Percentiles rank a stretch among this genome's conserved stretches.
Evolutionary conservation across 2,797 vertebrate species (phyloP).

Genomic region (Platyrinchus mystaceus): DNA sequence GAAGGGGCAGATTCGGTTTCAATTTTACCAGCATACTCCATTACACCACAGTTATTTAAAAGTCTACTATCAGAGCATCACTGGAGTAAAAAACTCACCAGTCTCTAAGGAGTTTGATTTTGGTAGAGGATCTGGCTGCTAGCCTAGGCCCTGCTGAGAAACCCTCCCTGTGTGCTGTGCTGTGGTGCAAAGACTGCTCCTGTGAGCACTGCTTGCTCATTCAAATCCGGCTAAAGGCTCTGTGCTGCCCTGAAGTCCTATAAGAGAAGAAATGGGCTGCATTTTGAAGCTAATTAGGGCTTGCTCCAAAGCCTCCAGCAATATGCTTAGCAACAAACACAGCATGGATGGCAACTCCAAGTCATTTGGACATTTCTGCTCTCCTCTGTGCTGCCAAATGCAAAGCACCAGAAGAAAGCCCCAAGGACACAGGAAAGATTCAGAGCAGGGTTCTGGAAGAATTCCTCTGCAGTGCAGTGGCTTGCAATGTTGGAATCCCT

Average conservation of each 20-base stretch:
- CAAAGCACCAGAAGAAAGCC: neutral
- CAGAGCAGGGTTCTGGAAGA: neutral
- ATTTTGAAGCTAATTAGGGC: neutral
- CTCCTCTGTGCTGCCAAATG: neutral
- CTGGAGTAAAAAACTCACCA: neutral
- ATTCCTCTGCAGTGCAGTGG: fast-evolving
- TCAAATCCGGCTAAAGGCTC: neutral
- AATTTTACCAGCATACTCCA: neutral
- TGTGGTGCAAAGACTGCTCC: neutral
- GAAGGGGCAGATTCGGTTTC: neutral
- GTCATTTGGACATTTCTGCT: neutral
- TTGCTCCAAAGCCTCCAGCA: neutral
- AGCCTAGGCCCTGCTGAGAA: neutral
- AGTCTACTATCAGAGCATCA: neutral
- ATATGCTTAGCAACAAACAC: neutral
- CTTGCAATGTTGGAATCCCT: neutral
- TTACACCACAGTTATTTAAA: neutral
- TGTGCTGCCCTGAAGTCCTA: neutral
- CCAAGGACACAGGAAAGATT: neutral
- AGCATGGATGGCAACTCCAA: neutral
- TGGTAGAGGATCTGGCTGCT: neutral
- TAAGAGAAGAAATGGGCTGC: neutral
- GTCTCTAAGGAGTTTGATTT: neutral
- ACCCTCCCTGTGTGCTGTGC: neutral
- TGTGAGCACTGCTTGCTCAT: neutral